These are phyloP conservation scores for Pteruthius melanotis DNA, from an alignment of 2,113 vertebrate species.

Conservation along the genomic window DNA sequence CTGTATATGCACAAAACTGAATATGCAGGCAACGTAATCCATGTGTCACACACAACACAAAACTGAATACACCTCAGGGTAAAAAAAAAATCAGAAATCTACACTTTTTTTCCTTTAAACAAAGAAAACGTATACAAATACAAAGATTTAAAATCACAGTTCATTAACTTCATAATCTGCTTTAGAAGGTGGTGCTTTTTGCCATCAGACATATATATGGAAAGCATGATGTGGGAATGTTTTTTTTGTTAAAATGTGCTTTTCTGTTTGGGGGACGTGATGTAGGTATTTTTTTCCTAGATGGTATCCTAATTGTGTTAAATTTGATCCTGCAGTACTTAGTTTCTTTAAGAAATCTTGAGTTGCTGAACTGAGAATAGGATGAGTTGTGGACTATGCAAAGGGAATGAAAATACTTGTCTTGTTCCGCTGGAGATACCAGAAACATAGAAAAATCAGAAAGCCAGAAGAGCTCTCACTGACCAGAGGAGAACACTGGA, in stretches of 20 bases:
- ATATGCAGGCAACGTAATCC: background rate
- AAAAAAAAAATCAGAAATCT: background rate
- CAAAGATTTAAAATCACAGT: background rate
- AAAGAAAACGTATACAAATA: background rate
- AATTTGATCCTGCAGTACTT: background rate
- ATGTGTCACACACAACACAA: background rate
- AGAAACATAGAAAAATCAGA: background rate
- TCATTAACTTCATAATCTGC: background rate
- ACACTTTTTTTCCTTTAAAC: background rate
- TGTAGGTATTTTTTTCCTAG: background rate
- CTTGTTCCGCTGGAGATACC: background rate
- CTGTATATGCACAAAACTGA: background rate
- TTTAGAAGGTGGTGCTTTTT: background rate
- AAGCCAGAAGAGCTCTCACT: background rate
- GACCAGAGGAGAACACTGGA: background rate
- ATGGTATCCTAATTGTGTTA: background rate
- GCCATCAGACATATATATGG: background rate
- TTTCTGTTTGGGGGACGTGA: background rate
- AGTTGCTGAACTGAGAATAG: background rate
- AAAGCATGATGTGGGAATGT: background rate
- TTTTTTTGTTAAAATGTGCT: background rate
- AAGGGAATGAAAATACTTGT: background rate
- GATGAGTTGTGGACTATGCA: background rate
- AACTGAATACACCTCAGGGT: background rate
- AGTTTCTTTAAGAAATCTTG: background rate